These are phyloP conservation scores for Riptortus pedestris DNA, from an alignment of 1,140 invertebrate species.

Conservation along the genomic window DNA sequence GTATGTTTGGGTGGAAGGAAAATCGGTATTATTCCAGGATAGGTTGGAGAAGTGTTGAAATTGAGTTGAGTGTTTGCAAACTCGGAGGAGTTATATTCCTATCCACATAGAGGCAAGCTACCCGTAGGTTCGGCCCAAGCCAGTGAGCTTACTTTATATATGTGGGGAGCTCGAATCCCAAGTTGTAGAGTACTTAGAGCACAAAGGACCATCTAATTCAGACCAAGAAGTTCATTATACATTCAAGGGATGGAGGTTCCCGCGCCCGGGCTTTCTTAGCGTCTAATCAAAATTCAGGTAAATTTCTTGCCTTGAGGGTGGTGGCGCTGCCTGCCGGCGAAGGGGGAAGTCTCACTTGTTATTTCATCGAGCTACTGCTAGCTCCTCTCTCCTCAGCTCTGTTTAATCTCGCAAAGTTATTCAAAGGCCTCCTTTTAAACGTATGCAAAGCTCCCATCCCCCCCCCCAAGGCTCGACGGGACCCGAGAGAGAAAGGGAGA, in stretches of 20 bases:
- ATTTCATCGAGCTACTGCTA: constrained; percentile 27
- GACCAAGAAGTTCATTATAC: constrained; percentile 28
- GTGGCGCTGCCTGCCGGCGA: not conserved
- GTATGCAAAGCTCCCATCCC: constrained; percentile 24
- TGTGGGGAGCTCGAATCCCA: not conserved
- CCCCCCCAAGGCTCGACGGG: not conserved
- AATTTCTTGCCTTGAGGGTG: constrained; percentile 24
- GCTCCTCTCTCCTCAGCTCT: constrained; percentile 6
- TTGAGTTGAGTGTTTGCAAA: constrained; percentile 16
- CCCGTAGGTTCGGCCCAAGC: too few species aligned
- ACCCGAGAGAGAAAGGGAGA: not conserved
- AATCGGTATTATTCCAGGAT: not conserved
- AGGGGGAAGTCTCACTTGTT: constrained; percentile 22
- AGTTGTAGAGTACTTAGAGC: constrained; percentile 14
- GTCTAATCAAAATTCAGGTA: constrained; percentile 29
- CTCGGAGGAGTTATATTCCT: not conserved
- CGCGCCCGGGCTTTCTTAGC: constrained; percentile 25
- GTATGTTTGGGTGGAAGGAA: too few species aligned
- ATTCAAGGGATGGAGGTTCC: constrained; percentile 20
- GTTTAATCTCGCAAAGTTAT: constrained; percentile 30
- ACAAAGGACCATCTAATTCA: constrained; percentile 14
- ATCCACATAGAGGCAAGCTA: constrained; percentile 4
- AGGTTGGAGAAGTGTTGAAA: constrained; percentile 8
- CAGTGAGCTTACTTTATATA: constrained; percentile 17
- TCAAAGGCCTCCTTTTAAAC: constrained; percentile 26